Conservation (phyloP, 2,888 invertebrate species). For the Tenthredo amoena region DNA sequence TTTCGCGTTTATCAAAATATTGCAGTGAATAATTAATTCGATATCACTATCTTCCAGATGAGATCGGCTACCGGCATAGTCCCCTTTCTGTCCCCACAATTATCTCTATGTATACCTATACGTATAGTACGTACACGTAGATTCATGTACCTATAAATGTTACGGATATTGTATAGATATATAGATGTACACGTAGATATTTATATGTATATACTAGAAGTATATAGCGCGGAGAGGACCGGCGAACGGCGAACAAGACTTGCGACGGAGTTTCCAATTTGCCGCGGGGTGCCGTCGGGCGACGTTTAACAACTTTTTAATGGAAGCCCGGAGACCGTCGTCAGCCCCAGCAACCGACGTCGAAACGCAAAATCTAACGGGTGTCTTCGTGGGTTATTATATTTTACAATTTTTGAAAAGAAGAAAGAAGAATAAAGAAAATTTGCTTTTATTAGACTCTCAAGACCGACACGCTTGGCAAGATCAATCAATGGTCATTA, state of each 20-base stretch:
- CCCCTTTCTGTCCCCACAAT: slow-evolving; percentile 6
- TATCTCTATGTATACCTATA: slow-evolving; percentile 58
- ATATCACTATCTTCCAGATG: slow-evolving; percentile 67
- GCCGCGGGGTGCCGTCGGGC: slow-evolving; percentile 77
- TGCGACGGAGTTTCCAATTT: slow-evolving; percentile 77
- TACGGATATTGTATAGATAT: slow-evolving; percentile 56
- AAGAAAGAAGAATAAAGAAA: neutral
- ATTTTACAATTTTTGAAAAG: slow-evolving; percentile 2
- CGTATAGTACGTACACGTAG: slow-evolving; percentile 52
- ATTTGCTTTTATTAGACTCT: neutral
- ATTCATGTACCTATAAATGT: slow-evolving; percentile 62
- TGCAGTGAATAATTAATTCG: slow-evolving; percentile 68
- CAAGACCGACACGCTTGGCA: neutral
- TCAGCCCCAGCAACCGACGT: slow-evolving; percentile 67
- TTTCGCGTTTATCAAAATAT: slow-evolving; percentile 65
- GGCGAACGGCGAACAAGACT: slow-evolving; percentile 66
- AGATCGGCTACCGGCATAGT: slow-evolving; percentile 56
- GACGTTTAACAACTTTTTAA: slow-evolving; percentile 78
- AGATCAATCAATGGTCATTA: neutral
- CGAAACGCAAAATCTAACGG: slow-evolving; percentile 71
- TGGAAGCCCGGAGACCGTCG: slow-evolving; percentile 74
- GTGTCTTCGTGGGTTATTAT: slow-evolving; percentile 61
- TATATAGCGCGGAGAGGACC: slow-evolving; percentile 45
- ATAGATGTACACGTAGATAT: slow-evolving; percentile 34
- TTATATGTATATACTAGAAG: slow-evolving; percentile 34